Evolutionary conservation across 2,888 invertebrate genomes (phyloP), one percentile per base, ranked within the genome.

Genomic region (Acanthosepion esculentum): DNA sequence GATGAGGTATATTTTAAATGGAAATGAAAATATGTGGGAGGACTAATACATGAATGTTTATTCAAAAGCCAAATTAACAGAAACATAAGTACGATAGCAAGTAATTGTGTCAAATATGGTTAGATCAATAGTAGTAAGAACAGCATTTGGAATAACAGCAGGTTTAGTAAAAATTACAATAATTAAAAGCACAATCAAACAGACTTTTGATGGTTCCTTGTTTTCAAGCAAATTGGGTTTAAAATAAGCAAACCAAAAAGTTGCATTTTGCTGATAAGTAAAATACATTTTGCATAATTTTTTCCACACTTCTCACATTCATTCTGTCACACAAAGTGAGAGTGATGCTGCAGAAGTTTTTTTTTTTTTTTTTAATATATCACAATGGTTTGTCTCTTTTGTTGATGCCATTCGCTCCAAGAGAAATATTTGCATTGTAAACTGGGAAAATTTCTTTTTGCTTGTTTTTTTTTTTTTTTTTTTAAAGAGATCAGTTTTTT

Each of bases 391-490:
- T 78, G 78, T 12, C 78, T n/a, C 78, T n/a, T n/a, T 5, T 15
- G 78, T n/a, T 12, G n/a, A 78, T 33, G 15, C 5, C 15, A 15
- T n/a, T n/a, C 18, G 78, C 78, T n/a, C 12, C 12, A 12, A 78
- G 78, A 78, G 78, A 78, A n/a, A 78, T 78, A n/a, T 78, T 78
- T 78, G 78, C 78, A 78, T 78, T 78, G n/a, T n/a, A 78, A 78
- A 78, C n/a, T n/a, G n/a, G 15, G 78, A n/a, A 78, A 78, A 15
- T 2, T 12, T 78, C n/a, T n/a, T n/a, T 78, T n/a, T 78, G 12
- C 3, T 78, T n/a, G 12, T n/a, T 78, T 29, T 78, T 29, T 29
- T 29, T 78, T 4, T 78, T 78, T n/a, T n/a, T 78, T 15, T 78
- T 33, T n/a, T n/a, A n/a, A 78, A 78, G 78, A 78, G 78, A 78